Evolutionary conservation across 2,113 vertebrate species (phyloP), one percentile per base, ranked within the genome.

Genomic region (Rhea americana): DNA sequence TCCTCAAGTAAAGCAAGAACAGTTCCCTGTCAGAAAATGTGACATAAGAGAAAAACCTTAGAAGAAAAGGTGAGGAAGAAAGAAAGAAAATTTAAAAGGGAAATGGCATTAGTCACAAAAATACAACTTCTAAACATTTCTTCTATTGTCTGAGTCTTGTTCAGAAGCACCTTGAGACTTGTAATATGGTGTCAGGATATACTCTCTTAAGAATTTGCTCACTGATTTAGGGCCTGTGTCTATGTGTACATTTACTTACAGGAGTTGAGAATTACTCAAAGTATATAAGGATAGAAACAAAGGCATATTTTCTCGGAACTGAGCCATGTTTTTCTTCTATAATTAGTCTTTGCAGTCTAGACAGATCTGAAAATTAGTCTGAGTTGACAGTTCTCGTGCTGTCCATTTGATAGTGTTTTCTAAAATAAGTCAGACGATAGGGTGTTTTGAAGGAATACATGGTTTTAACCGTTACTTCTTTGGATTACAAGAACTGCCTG

Each of bases 401-500:
- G 5, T 26, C 1, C 14, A 9, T 82, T 85, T 72, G 30, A 28
- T 20, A 43, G 3, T 65, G 82, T 94, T 94, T 70, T 84, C 47
- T 93, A 77, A 86, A 72, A 86, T 85, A 96, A 93, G 9, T 28
- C 37, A 82, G 37, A 35, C 43, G 90, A 66, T 28, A 65, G 26
- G 22, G 51, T 41, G 43, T 89, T 51, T 91, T 89, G 91, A 96
- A 87, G 45, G 20, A 92, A 86, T 84, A 19, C 4, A 8, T 73
- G 55, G 55, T 83, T 96, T 94, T 93, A 91, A 93, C 92, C 91
- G 37, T 92, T 95, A 93, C 93, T 79, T 48, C 72, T 92, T 53
- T 55, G 73, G 72, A 95, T 95, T 94, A 93, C 79, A 93, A 90
- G 83, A 94, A 96, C 75, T 93, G 81, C 68, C 30, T 94, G 61